Evolutionary conservation across 1,140 invertebrate species (phyloP).

Genomic region (Pseudomyrmex sp.): DNA sequence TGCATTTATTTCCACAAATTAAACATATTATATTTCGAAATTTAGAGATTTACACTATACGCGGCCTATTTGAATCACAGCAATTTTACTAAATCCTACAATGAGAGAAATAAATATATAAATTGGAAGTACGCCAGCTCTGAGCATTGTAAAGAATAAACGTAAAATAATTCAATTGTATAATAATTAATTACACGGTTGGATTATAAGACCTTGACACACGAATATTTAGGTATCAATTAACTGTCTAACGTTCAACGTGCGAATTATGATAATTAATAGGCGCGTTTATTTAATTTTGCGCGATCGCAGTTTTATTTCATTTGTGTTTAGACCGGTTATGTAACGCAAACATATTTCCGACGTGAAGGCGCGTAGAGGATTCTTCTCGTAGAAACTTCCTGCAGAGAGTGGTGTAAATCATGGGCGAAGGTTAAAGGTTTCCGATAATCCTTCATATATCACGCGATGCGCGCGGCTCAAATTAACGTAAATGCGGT

Average conservation of each 20-base stretch:
- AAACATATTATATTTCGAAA: neutral
- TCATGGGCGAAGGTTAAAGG: conserved; percentile 40
- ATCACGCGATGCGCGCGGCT: conserved; percentile 36
- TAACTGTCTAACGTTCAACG: neutral
- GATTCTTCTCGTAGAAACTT: conserved; percentile 3
- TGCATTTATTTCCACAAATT: conserved; percentile 12
- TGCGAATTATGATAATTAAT: conserved; percentile 9
- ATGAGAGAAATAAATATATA: neutral
- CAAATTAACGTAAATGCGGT: conserved; percentile 38
- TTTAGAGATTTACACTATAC: conserved; percentile 21
- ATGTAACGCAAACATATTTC: neutral
- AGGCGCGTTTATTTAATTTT: conserved; percentile 21
- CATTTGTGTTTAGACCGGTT: conserved; percentile 1
- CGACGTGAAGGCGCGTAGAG: neutral
- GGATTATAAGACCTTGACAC: neutral
- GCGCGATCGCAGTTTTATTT: conserved; percentile 23
- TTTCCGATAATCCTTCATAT: conserved; percentile 66
- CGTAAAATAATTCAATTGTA: neutral
- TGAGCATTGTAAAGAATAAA: neutral
- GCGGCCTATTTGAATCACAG: conserved; percentile 1
- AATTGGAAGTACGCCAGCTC: too few relatives aligned
- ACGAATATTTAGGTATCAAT: neutral
- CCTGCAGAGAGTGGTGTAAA: conserved; percentile 39
- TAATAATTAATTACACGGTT: conserved; percentile 23
- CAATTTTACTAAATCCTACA: conserved; percentile 26